These are phyloP conservation scores for Pseudorectes ferrugineus DNA, from an alignment of 2,113 vertebrate genomes.

Conservation along the genomic window DNA sequence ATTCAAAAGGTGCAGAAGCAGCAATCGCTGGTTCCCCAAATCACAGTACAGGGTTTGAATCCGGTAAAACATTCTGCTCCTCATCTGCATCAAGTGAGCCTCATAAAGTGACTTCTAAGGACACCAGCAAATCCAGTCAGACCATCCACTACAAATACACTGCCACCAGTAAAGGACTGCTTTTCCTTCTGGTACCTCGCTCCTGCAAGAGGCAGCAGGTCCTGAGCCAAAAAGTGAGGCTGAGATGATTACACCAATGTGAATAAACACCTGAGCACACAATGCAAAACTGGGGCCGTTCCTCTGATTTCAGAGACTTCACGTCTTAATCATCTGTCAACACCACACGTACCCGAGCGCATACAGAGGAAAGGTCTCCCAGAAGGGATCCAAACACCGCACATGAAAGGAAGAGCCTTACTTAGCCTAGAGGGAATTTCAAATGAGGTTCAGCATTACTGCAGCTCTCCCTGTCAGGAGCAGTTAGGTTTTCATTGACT, in stretches of 20 bases:
- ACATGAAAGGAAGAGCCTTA: conserved; percentile 45
- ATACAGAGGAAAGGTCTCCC: conserved; percentile 46
- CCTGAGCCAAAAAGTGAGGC: background rate
- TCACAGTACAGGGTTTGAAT: fast-evolving
- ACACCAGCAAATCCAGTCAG: background rate
- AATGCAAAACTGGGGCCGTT: background rate
- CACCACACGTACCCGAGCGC: background rate
- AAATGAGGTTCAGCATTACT: conserved; percentile 45
- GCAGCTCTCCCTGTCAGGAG: conserved; percentile 14
- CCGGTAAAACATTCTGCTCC: background rate
- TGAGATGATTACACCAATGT: background rate
- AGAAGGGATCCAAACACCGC: conserved; percentile 19
- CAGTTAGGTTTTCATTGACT: conserved; percentile 36
- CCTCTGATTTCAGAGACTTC: conserved; percentile 43
- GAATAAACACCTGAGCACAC: conserved; percentile 5
- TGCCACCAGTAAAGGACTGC: fast-evolving
- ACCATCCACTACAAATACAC: fast-evolving
- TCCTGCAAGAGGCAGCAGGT: background rate
- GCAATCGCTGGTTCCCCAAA: fast-evolving
- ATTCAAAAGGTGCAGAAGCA: background rate
- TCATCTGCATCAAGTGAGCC: fast-evolving
- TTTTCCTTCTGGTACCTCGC: fast-evolving
- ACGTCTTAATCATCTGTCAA: conserved; percentile 64
- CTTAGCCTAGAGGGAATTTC: conserved; percentile 64
- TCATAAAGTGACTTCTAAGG: fast-evolving